phyloP scores from a whole-genome alignment of 2,888 invertebrate species.

The Phoronis australis region DNA sequence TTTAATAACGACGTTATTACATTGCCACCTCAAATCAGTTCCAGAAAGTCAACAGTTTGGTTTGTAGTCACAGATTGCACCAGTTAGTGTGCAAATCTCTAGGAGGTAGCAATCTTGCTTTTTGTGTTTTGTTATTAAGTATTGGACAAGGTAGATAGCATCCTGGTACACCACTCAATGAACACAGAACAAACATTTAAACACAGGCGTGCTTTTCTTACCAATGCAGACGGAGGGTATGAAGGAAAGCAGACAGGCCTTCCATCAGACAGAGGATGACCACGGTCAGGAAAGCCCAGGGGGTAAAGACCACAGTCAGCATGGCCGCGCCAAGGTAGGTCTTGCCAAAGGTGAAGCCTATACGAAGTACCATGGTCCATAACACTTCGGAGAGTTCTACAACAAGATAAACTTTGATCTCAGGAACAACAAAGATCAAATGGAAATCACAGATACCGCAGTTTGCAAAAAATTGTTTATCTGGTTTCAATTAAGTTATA shows the following conservation, averaged over 20 bases:
- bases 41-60: too few species aligned
- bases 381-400: slow-evolving; percentile 82
- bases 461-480: too few species aligned
- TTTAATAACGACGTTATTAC: too few species aligned
- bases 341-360: slow-evolving; percentile 65
- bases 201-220: too few species aligned
- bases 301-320: slow-evolving; percentile 81
- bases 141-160: too few species aligned
- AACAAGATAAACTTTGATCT: too few species aligned
- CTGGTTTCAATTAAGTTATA: too few species aligned
- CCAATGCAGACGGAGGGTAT: slow-evolving; percentile 97
- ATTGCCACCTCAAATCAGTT: too few species aligned
- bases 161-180: too few species aligned
- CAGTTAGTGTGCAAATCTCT: not conserved
- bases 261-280: slow-evolving; percentile 97
- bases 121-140: too few species aligned
- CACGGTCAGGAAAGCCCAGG: slow-evolving; percentile 89
- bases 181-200: too few species aligned
- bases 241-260: slow-evolving; percentile 96
- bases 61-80: not conserved
- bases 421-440: not conserved
- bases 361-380: slow-evolving; percentile 72
- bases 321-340: slow-evolving; percentile 57
- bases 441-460: not conserved
- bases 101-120: too few species aligned